Evolutionary conservation across 2,888 invertebrate genomes (phyloP).

Genomic region (Chaetogeoica ovagalla): DNA sequence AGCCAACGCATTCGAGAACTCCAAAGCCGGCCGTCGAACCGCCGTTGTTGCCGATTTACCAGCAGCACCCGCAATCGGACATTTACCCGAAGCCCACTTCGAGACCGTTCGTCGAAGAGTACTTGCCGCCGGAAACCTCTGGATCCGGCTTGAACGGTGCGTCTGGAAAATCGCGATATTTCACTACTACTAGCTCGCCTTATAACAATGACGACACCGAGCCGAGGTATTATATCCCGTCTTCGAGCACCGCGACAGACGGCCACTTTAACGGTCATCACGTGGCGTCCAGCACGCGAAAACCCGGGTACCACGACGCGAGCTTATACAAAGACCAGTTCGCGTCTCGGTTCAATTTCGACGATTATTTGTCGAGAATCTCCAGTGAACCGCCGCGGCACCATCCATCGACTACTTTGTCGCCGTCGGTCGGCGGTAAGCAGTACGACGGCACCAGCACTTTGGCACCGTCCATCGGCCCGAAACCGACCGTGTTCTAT

Average conservation of each 20-base stretch:
- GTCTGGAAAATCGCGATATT: neutral
- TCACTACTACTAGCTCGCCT: neutral
- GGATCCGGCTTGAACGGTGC: neutral
- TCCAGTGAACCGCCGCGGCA: neutral
- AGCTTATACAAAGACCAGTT: constrained; percentile 23
- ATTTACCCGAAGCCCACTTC: constrained; percentile 27
- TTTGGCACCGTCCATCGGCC: neutral
- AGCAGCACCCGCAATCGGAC: constrained; percentile 18
- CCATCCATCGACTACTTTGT: constrained; percentile 1
- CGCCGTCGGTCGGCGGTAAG: constrained; percentile 19
- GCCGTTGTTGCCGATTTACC: neutral
- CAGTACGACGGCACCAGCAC: neutral
- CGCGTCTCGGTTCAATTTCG: constrained; percentile 27
- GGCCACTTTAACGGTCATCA: neutral
- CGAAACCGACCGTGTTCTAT: constrained; percentile 9
- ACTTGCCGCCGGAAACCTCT: constrained; percentile 4
- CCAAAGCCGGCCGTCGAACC: constrained; percentile 7
- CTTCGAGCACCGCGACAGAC: neutral
- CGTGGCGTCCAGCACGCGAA: no score
- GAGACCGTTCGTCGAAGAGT: constrained; percentile 19
- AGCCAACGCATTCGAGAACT: constrained; percentile 27
- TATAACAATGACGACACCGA: neutral
- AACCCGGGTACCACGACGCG: constrained; percentile 3
- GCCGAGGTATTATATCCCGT: neutral
- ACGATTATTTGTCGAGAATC: constrained; percentile 35